These are phyloP conservation scores for Archips crataeganus DNA, from an alignment of 2,888 invertebrate species.

Conservation along the genomic window DNA sequence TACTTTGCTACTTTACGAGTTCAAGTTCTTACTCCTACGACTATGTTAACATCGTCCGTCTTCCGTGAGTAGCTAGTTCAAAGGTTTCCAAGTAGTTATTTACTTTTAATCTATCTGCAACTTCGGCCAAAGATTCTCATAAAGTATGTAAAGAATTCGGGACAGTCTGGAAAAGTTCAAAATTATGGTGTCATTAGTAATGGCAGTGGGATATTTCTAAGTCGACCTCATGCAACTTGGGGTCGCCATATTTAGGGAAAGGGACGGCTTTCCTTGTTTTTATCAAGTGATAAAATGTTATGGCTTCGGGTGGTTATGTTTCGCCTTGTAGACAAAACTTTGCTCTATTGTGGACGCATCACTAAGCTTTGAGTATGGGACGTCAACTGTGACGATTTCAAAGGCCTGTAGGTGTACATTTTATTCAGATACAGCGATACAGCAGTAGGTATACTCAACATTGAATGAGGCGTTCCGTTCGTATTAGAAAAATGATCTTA, in stretches of 20 bases:
- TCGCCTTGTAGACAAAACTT: constrained; percentile 65
- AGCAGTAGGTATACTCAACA: too few relatives aligned
- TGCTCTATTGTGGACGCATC: constrained; percentile 47
- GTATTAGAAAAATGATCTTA: too few relatives aligned
- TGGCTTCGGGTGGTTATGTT: constrained; percentile 59
- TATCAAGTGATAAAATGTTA: constrained; percentile 72
- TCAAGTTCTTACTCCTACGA: constrained; percentile 12
- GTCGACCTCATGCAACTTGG: constrained; percentile 39
- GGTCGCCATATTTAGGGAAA: constrained; percentile 36
- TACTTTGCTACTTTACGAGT: constrained; percentile 21
- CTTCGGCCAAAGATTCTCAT: constrained; percentile 27
- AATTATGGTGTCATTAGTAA: constrained; percentile 41
- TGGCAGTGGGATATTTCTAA: constrained; percentile 33
- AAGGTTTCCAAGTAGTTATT: constrained; percentile 38
- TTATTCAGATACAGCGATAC: too few relatives aligned
- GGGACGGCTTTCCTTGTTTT: constrained; percentile 57
- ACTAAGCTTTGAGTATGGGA: neutral
- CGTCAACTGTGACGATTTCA: neutral
- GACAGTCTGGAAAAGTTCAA: constrained; percentile 34
- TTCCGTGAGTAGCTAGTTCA: constrained; percentile 30
- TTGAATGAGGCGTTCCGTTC: too few relatives aligned
- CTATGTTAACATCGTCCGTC: constrained; percentile 16
- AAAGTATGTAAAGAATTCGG: constrained; percentile 24
- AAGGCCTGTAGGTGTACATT: neutral
- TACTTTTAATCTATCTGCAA: constrained; percentile 38